Evolutionary conservation across 1,140 invertebrate species (phyloP).

Genomic region (Musca vetustissima): DNA sequence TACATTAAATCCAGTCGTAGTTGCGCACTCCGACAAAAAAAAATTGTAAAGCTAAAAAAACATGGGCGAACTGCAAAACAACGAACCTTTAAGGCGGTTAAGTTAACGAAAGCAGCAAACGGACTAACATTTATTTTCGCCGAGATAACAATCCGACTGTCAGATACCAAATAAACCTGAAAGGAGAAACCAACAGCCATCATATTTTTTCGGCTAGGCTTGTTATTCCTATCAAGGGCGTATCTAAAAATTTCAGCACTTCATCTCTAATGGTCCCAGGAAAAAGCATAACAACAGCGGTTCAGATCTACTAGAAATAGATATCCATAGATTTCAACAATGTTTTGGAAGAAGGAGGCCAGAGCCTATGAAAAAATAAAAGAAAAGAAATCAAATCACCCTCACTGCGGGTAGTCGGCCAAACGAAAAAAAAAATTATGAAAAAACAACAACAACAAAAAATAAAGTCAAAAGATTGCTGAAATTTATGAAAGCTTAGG

Average conservation of each 20-base stretch:
- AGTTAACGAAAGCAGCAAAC: no score
- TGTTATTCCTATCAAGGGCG: conserved; percentile 9
- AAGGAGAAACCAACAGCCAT: no score
- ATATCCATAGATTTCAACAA: not conserved
- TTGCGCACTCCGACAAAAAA: no score
- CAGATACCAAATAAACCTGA: no score
- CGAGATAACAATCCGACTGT: no score
- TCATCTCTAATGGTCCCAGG: conserved; percentile 11
- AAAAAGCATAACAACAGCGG: not conserved
- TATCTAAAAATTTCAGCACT: conserved; percentile 15
- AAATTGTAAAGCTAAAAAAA: no score
- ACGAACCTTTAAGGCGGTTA: no score
- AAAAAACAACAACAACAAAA: not conserved
- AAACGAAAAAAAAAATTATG: not conserved
- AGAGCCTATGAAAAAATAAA: not conserved
- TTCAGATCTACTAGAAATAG: not conserved
- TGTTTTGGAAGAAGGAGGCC: not conserved
- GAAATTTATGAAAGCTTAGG: no score
- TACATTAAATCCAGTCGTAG: no score
- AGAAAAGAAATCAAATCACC: conserved; percentile 2
- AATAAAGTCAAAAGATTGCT: not conserved
- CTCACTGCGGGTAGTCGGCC: not conserved
- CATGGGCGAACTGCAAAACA: no score
- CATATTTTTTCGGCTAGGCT: no score
- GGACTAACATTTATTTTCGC: no score